Evolutionary conservation across 2,888 invertebrate species (phyloP).

Genomic region (Cetonia aurata): DNA sequence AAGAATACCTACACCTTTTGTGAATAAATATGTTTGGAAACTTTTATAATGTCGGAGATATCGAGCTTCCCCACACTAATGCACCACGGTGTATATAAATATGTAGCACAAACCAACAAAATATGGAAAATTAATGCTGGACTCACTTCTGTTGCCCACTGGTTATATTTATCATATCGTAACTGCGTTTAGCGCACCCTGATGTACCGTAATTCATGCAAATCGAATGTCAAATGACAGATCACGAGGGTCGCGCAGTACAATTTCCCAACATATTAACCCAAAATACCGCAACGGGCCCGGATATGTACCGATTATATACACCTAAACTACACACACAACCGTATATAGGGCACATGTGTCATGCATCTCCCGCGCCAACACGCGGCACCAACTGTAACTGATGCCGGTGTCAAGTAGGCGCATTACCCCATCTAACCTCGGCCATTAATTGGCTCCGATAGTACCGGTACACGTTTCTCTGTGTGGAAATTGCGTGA

Average conservation of each 20-base stretch:
- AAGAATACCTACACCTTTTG: too few relatives aligned
- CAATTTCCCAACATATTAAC: constrained; percentile 37
- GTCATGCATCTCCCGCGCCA: not conserved
- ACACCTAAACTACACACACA: not conserved
- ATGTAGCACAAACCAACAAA: too few relatives aligned
- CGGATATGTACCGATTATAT: too few relatives aligned
- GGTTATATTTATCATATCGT: too few relatives aligned
- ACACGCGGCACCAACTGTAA: not conserved
- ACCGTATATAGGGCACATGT: not conserved
- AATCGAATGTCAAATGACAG: constrained; percentile 24
- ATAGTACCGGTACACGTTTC: constrained; percentile 23
- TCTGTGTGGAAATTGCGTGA: constrained; percentile 31
- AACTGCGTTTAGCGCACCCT: too few relatives aligned
- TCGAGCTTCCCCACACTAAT: too few relatives aligned
- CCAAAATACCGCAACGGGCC: constrained; percentile 15
- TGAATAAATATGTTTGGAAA: too few relatives aligned
- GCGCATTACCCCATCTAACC: constrained; percentile 36
- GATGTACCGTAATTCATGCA: constrained; percentile 8
- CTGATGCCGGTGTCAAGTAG: constrained; percentile 36
- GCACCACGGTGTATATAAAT: too few relatives aligned
- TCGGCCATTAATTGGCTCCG: constrained; percentile 34
- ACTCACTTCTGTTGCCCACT: too few relatives aligned
- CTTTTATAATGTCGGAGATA: too few relatives aligned
- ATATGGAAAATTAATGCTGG: too few relatives aligned
- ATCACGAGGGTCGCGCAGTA: not conserved